Conservation (phyloP, 2,113 vertebrate species). For the Amphiprion percula region DNA sequence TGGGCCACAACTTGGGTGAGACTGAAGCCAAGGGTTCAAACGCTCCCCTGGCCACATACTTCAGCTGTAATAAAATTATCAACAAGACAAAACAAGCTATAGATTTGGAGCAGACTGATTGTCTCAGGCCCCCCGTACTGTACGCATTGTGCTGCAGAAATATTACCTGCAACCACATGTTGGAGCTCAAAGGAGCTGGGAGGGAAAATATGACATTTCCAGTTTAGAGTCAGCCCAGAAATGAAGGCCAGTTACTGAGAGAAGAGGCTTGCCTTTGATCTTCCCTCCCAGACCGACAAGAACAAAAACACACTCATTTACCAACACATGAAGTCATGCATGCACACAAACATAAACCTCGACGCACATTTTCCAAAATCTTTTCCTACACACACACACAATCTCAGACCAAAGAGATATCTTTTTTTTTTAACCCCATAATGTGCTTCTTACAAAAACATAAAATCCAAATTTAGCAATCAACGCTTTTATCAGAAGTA, state of each 20-base stretch:
- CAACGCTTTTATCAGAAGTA: slow-evolving; percentile 41
- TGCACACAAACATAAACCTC: slow-evolving; percentile 45
- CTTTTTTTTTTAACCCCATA: background rate
- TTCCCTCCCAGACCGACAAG: slow-evolving; percentile 30
- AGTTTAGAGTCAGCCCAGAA: slow-evolving; percentile 56
- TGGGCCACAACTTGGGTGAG: slow-evolving; percentile 44
- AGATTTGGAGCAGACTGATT: slow-evolving; percentile 19
- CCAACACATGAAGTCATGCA: slow-evolving; percentile 53
- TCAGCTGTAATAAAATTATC: slow-evolving; percentile 48
- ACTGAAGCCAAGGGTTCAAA: slow-evolving; percentile 67
- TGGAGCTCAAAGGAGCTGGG: slow-evolving; percentile 37
- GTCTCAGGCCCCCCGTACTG: background rate
- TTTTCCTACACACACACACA: background rate
- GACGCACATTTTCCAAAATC: slow-evolving; percentile 28
- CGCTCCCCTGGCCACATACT: slow-evolving; percentile 39
- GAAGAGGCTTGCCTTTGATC: slow-evolving; percentile 62
- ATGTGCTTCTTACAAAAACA: slow-evolving; percentile 24
- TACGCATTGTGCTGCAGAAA: slow-evolving; percentile 29
- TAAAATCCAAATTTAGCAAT: slow-evolving; percentile 38
- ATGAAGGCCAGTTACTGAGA: slow-evolving; percentile 57
- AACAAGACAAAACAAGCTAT: slow-evolving; percentile 55
- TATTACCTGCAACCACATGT: slow-evolving; percentile 60
- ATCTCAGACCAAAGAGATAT: background rate
- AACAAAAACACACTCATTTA: slow-evolving; percentile 65
- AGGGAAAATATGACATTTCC: slow-evolving; percentile 50